Evolutionary conservation across 92 coral and sea anemone genomes (phyloP).

Genomic region (Montipora capitata): DNA sequence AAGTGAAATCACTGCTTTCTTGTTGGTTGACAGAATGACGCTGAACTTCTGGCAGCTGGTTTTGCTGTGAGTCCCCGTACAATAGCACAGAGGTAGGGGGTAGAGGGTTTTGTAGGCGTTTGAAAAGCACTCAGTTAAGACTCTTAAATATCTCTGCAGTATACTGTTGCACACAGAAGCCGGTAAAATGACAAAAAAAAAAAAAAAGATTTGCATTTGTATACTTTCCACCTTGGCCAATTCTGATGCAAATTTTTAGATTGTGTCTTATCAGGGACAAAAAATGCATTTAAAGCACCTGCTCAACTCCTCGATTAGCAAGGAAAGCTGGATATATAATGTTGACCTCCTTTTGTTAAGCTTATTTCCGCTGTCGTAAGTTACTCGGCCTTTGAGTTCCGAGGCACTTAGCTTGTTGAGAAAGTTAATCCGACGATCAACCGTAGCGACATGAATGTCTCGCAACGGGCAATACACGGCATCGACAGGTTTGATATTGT

Average conservation of each 20-base stretch:
- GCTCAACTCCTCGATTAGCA: neutral
- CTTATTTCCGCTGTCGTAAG: constrained; percentile 14
- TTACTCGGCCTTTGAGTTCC: neutral
- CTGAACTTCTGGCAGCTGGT: no score
- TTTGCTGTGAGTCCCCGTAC: no score
- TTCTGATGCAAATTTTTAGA: neutral
- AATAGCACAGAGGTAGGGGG: neutral
- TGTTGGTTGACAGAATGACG: no score
- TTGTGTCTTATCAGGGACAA: neutral
- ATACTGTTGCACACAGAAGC: neutral
- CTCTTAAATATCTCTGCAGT: neutral
- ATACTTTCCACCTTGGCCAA: neutral
- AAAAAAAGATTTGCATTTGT: neutral
- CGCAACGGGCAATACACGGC: constrained; percentile 8
- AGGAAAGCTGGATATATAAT: neutral
- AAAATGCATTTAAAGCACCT: neutral
- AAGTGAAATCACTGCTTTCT: no score
- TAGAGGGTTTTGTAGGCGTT: neutral
- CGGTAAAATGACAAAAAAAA: neutral
- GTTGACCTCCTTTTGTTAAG: constrained; percentile 1
- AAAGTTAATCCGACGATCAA: constrained; percentile 12
- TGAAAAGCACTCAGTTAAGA: no score
- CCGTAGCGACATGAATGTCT: constrained; percentile 21
- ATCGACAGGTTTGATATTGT: constrained; percentile 10
- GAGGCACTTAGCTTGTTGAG: neutral